Evolutionary conservation across 2,888 invertebrate species (phyloP), one percentile per base, ranked within the genome.

Genomic region (Mamestra brassicae): DNA sequence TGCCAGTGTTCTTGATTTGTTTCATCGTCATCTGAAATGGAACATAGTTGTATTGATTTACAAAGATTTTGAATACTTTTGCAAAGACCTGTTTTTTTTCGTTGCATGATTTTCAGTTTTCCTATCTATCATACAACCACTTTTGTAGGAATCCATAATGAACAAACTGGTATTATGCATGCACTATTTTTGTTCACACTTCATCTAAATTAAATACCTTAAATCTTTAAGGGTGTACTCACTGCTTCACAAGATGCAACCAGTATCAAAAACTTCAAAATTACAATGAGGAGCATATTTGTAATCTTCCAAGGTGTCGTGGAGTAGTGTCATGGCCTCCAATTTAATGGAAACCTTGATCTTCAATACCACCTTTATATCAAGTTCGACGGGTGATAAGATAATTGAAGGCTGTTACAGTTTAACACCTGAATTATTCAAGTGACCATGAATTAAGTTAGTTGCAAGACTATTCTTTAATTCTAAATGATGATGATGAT

Each of bases 1-100:
- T 97, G 1, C 97, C 97, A 0, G 97, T 97, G 34, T 97, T 96
- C 87, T 91, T 96, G 89, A 98, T 94, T 92, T 98, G 98, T 74
- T 97, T 97, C 93, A 96, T 95, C 10, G 97, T 96, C 97, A 97
- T 96, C 96, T 96, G 91, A 74, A 92, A 93, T 47, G 1, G 55
- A 60, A 61, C 3, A 17, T 11, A 10, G 1, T 58, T 58, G 7
- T 7, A 17, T 17, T 36, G 8, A 50, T 50, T 17, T 50, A 15
- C 6, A 17, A 45, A 45, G 45, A 45, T 10, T 45, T 45, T 45
- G 10, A 45, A 11, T 45, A 45, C 8, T 10, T 10, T 8, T 45
- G 45, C 45, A 10, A 45, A 45, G 8, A 45, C 10, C 45, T 45
- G 42, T 38, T 6, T 26, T 42, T 42, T 10, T 45, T n/a, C n/a